Evolutionary conservation across 2,113 vertebrate species (phyloP).

Genomic region (Brevimyrus niger): DNA sequence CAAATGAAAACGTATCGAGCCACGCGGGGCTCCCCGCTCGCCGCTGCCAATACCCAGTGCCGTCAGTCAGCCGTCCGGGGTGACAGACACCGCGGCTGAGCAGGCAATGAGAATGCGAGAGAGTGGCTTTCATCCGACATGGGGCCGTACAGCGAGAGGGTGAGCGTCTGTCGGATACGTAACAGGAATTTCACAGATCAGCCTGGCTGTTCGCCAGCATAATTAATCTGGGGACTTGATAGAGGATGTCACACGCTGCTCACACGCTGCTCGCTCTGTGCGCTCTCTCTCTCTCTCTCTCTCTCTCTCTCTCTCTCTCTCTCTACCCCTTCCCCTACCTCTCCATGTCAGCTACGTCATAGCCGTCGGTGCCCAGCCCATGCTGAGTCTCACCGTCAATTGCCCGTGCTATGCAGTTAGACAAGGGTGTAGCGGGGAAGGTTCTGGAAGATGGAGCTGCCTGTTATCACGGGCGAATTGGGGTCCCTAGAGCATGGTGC

Average conservation of each 20-base stretch:
- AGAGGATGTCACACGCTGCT: conserved; percentile 24
- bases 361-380: background rate
- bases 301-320: conserved; percentile 2
- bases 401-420: background rate
- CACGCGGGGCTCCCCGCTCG: background rate
- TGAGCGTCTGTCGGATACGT: conserved; percentile 21
- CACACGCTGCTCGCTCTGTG: background rate
- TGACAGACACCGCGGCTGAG: conserved; percentile 15
- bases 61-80: conserved; percentile 16
- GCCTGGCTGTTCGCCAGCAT: conserved; percentile 22
- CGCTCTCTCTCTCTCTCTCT: background rate
- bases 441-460: background rate
- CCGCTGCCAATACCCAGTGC: conserved; percentile 5
- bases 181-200: conserved; percentile 38
- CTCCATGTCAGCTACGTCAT: background rate
- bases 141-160: conserved; percentile 8
- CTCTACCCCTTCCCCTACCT: conserved; percentile 28
- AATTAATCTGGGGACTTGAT: conserved; percentile 35
- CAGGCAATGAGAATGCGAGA: conserved; percentile 10
- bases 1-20: conserved; percentile 20
- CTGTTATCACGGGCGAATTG: background rate
- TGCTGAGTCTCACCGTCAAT: background rate
- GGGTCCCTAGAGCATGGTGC: background rate
- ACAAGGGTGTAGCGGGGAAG: background rate
- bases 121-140: conserved; percentile 10